Conservation (phyloP, 2,797 vertebrate species). For the Pangasius mekongensis region DNA sequence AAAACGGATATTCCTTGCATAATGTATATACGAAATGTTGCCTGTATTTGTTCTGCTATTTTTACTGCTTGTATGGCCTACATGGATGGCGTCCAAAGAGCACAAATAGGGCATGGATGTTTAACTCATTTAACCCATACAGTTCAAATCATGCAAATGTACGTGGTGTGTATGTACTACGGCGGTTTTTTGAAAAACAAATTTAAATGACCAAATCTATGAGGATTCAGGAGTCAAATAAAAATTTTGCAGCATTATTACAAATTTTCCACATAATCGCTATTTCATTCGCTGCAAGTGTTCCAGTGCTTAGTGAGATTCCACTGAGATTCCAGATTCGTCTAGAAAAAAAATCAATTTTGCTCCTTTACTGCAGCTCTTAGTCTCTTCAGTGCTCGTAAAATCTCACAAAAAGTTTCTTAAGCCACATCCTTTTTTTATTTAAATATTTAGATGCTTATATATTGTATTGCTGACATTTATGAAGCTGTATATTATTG, state of each 20-base stretch:
- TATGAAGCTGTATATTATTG: background rate
- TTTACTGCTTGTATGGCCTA: too few relatives aligned
- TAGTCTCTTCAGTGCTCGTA: background rate
- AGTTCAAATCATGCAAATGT: background rate
- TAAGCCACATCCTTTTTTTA: background rate
- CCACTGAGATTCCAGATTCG: background rate
- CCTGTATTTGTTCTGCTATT: background rate
- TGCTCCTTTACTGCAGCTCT: too few relatives aligned
- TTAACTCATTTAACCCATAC: background rate
- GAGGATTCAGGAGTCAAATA: background rate
- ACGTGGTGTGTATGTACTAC: background rate
- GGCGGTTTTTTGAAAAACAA: too few relatives aligned
- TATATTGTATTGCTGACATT: background rate
- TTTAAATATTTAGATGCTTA: background rate
- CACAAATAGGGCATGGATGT: background rate
- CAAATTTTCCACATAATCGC: background rate
- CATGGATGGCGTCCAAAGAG: too few relatives aligned
- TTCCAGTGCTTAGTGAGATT: background rate
- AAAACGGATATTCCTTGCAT: background rate
- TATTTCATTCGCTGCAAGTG: background rate
- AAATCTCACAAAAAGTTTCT: background rate
- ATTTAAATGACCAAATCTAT: background rate
- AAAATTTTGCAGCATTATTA: background rate
- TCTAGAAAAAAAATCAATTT: background rate
- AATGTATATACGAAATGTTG: background rate